Evolutionary conservation across 2,888 invertebrate genomes (phyloP).

Genomic region (Dyspetes luteomarginatus): DNA sequence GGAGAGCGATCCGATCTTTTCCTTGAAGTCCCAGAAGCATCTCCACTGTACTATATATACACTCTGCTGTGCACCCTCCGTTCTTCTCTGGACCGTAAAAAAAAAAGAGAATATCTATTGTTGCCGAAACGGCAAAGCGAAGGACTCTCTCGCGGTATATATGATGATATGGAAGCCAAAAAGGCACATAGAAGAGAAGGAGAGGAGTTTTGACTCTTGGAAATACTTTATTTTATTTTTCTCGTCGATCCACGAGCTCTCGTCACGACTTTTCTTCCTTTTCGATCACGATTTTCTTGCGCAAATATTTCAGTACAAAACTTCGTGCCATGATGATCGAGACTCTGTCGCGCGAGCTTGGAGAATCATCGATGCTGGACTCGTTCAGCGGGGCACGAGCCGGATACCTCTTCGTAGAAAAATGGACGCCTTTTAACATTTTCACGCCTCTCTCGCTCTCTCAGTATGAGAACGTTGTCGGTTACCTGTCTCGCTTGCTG

Average conservation of each 20-base stretch:
- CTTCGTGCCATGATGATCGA: slow-evolving; percentile 17
- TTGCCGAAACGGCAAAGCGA: slow-evolving; percentile 57
- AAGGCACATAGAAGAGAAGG: background rate
- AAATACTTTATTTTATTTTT: background rate
- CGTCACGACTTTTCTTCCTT: background rate
- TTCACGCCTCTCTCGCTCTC: slow-evolving; percentile 45
- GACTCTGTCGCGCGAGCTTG: background rate
- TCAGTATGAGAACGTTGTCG: too few relatives aligned
- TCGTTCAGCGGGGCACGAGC: slow-evolving; percentile 18
- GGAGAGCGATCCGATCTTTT: slow-evolving; percentile 54
- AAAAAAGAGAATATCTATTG: slow-evolving; percentile 56
- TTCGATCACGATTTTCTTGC: background rate
- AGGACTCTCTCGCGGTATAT: slow-evolving; percentile 6
- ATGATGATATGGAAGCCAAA: slow-evolving; percentile 35
- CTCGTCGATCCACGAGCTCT: background rate
- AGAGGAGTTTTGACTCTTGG: slow-evolving; percentile 15
- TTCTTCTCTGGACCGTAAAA: slow-evolving; percentile 42
- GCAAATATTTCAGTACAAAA: background rate
- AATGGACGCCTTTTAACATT: slow-evolving; percentile 55
- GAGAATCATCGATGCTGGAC: slow-evolving; percentile 6
- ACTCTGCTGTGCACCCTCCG: slow-evolving; percentile 7
- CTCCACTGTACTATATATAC: background rate
- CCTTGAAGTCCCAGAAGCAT: slow-evolving; percentile 47
- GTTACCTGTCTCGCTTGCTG: too few relatives aligned
- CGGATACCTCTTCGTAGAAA: slow-evolving; percentile 42